These are phyloP conservation scores for Trachelus stipa DNA, from an alignment of 2,888 invertebrate genomes.

Conservation along the genomic window DNA sequence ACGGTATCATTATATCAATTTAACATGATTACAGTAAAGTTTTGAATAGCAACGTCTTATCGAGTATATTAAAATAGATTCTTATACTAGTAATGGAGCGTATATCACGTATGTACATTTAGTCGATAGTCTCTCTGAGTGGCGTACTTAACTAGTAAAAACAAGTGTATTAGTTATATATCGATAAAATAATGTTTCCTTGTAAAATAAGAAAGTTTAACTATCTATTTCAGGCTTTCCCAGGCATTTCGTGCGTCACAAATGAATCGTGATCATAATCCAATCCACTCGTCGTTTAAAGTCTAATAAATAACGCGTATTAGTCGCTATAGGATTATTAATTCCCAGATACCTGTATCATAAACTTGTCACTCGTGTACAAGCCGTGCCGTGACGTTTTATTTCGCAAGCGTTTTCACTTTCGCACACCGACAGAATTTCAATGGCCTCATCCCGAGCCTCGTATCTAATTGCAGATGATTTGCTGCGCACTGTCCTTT, in stretches of 20 bases:
- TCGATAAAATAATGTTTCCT: not conserved
- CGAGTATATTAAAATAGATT: not conserved
- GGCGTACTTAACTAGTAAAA: not conserved
- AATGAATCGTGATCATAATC: not conserved
- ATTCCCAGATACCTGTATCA: not conserved
- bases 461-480: not conserved
- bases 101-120: not conserved
- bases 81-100: not conserved
- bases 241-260: not conserved
- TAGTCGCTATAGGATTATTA: not conserved
- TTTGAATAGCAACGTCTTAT: not conserved
- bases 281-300: not conserved
- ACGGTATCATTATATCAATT: not conserved
- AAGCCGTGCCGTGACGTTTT: not conserved
- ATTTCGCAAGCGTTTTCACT: not conserved
- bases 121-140: not conserved
- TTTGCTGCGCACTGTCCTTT: not conserved
- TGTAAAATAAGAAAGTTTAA: not conserved
- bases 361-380: not conserved
- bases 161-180: not conserved
- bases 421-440: not conserved
- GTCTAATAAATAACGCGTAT: slow-evolving; percentile 2
- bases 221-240: not conserved
- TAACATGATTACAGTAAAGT: not conserved
- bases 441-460: not conserved